Percentiles rank a stretch among this genome's conserved stretches.
phyloP scores from a whole-genome alignment of 1,140 invertebrate species.

The Onthophagus taurus region DNA sequence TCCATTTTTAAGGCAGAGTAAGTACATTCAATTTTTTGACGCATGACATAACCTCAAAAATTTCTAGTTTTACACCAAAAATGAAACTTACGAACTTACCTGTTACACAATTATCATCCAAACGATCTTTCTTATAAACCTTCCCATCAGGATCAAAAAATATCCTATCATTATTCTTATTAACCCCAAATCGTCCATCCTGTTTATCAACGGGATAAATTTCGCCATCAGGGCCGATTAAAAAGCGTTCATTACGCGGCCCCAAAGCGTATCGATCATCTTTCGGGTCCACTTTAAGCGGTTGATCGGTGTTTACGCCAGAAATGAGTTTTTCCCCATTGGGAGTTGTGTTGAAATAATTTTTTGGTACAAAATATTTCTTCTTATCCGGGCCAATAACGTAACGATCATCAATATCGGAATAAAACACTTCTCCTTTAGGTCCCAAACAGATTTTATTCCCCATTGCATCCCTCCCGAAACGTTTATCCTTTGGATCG shows the following conservation, averaged over 20 bases:
- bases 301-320: neutral
- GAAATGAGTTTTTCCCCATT: neutral
- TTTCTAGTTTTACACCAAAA: too few species aligned
- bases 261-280: conserved; percentile 5
- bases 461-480: conserved; percentile 4
- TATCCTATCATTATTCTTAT: neutral
- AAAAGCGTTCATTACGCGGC: neutral
- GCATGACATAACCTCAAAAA: too few species aligned
- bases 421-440: conserved; percentile 1
- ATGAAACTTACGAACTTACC: too few species aligned
- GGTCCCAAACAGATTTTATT: conserved; percentile 5
- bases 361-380: conserved; percentile 3
- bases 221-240: conserved; percentile 1
- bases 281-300: conserved; percentile 2
- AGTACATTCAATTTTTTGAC: too few species aligned
- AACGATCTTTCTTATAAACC: conserved; percentile 1
- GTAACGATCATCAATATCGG: conserved; percentile 4
- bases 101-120: neutral
- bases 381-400: conserved; percentile 1
- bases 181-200: conserved; percentile 1
- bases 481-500: conserved; percentile 8
- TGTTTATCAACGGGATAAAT: conserved; percentile 7
- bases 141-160: conserved; percentile 6
- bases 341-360: neutral
- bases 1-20: too few species aligned